Evolutionary conservation across 2,888 invertebrate species (phyloP).

Genomic region (Ypsolopha sequella): DNA sequence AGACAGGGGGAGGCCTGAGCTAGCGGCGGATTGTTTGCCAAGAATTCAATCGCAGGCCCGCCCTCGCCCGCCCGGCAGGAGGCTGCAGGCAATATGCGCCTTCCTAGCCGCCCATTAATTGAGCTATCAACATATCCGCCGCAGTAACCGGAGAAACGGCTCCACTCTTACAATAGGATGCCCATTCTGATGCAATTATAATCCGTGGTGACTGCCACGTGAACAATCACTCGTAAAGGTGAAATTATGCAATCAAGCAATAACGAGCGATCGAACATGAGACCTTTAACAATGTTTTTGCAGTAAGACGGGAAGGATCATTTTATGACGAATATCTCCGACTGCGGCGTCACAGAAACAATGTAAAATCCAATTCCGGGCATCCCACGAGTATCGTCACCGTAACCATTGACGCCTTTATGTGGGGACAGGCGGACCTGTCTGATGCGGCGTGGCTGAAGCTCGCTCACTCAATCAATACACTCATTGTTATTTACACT

Average conservation of each 20-base stretch:
- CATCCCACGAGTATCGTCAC: slow-evolving; percentile 18
- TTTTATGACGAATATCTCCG: slow-evolving; percentile 24
- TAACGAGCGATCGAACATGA: slow-evolving; percentile 9
- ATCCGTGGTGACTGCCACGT: slow-evolving; percentile 7
- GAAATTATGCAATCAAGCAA: slow-evolving; percentile 6
- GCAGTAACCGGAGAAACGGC: slow-evolving; percentile 18
- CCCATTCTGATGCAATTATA: slow-evolving; percentile 15
- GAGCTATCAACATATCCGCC: slow-evolving; percentile 36
- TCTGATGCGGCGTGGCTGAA: slow-evolving; percentile 14
- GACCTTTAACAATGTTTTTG: slow-evolving; percentile 2
- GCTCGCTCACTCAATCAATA: slow-evolving; percentile 34
- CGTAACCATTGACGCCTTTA: slow-evolving; percentile 26
- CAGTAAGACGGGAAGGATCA: neutral
- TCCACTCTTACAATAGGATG: slow-evolving; percentile 17
- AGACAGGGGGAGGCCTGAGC: slow-evolving; percentile 9
- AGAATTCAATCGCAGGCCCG: slow-evolving; percentile 37
- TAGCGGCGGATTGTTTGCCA: slow-evolving; percentile 31
- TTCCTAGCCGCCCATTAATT: slow-evolving; percentile 32
- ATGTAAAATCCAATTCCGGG: slow-evolving; percentile 41
- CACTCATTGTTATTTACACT: no score
- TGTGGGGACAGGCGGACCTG: slow-evolving; percentile 6
- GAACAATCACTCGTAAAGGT: neutral
- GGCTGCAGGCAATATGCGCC: slow-evolving; percentile 26
- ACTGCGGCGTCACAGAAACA: slow-evolving; percentile 26
- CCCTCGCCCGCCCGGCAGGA: neutral